Evolutionary conservation across 2,113 vertebrate species (phyloP).

Genomic region (Sinocyclocheilus anshuiensis): DNA sequence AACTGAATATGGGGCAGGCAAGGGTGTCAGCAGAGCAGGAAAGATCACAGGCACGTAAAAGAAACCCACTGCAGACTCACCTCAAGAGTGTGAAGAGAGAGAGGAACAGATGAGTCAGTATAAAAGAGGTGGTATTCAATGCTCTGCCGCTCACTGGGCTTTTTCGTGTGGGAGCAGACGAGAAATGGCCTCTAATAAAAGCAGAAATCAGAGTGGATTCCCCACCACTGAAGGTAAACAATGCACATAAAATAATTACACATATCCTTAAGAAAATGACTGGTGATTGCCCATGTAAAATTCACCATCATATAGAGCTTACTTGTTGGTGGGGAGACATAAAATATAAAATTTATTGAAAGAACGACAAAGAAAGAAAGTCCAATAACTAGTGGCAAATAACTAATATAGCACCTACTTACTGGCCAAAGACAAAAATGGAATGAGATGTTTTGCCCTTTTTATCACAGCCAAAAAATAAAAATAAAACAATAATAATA

Average conservation of each 20-base stretch:
- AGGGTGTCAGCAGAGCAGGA: not conserved
- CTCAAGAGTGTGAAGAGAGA: constrained; percentile 2
- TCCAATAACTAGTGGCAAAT: too few species aligned
- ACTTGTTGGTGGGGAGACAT: too few species aligned
- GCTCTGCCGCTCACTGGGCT: not conserved
- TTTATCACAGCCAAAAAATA: too few species aligned
- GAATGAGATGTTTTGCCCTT: too few species aligned
- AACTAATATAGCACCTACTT: too few species aligned
- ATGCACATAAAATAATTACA: not conserved
- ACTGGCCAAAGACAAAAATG: too few species aligned
- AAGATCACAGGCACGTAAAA: constrained; percentile 14
- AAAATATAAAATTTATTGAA: too few species aligned
- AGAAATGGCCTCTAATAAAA: constrained; percentile 3
- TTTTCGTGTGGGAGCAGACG: constrained; percentile 35
- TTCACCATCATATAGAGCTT: not conserved
- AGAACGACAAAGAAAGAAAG: too few species aligned
- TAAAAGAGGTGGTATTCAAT: not conserved
- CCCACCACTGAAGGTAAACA: constrained; percentile 7
- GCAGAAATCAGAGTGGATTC: constrained; percentile 24
- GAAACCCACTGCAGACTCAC: constrained; percentile 36
- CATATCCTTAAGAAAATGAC: not conserved
- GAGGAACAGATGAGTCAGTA: constrained; percentile 41
- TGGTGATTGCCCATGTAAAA: too few species aligned
- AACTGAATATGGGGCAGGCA: not conserved
- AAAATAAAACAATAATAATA: too few species aligned